Evolutionary conservation across 1,140 invertebrate species (phyloP).

Genomic region (Drosophila nikananu): DNA sequence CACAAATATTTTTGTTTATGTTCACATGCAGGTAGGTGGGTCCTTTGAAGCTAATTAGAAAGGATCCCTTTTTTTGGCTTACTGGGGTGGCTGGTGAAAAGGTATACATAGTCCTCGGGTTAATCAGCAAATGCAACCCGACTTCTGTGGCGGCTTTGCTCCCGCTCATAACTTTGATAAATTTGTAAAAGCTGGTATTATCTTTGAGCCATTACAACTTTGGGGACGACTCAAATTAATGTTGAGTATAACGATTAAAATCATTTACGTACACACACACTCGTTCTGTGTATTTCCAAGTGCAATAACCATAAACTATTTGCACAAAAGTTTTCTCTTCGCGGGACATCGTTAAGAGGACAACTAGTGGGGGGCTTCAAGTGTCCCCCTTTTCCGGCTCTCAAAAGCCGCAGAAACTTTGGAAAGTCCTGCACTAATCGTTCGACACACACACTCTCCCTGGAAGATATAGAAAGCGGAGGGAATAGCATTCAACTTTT

Average conservation of each 20-base stretch:
- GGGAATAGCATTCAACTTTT: constrained; percentile 51
- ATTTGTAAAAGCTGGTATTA: constrained; percentile 10
- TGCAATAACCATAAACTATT: constrained; percentile 81
- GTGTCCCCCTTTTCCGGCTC: constrained; percentile 19
- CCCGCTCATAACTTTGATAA: constrained; percentile 9
- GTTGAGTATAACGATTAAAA: constrained; percentile 75
- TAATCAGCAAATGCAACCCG: constrained; percentile 11
- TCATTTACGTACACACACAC: constrained; percentile 49
- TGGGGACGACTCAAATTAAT: constrained; percentile 60
- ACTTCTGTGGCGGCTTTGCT: neutral
- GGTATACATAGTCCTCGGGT: constrained; percentile 1
- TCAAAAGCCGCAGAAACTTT: constrained; percentile 76
- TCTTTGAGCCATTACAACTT: constrained; percentile 32
- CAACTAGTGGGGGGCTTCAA: constrained; percentile 38
- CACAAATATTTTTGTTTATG: constrained; percentile 28
- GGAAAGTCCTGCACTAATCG: constrained; percentile 74
- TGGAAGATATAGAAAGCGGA: constrained; percentile 4
- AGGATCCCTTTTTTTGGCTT: constrained; percentile 13
- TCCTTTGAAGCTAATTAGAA: constrained; percentile 61
- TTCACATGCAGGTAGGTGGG: constrained; percentile 11
- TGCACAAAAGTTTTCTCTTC: constrained; percentile 72
- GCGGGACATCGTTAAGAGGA: constrained; percentile 63
- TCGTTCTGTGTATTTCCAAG: constrained; percentile 21
- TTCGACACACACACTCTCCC: constrained; percentile 29
- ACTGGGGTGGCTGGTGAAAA: constrained; percentile 6